Percentiles rank a stretch among this genome's conserved stretches.
Conservation (phyloP, 2,797 vertebrate species). For the Danio jaintianensis region DNA sequence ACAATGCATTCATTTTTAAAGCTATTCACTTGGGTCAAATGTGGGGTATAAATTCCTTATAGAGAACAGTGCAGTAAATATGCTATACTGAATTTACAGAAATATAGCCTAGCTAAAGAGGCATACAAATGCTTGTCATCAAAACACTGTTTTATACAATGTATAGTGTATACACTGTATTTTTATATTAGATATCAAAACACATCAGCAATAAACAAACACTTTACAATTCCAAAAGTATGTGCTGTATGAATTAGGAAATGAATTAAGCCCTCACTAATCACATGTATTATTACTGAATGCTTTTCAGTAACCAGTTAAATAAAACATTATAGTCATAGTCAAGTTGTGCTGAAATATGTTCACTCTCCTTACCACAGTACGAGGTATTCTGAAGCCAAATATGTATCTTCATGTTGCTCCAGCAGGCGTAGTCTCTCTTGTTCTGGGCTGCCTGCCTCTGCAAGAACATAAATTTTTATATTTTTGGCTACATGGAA, state of each 20-base stretch:
- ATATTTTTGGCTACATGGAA: constrained; percentile 62
- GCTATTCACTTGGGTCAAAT: no score
- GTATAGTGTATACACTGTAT: no score
- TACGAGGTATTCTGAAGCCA: constrained; percentile 75
- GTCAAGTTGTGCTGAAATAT: constrained; percentile 11
- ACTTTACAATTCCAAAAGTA: background rate
- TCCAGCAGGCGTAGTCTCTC: constrained; percentile 44
- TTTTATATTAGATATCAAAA: background rate
- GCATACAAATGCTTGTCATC: background rate
- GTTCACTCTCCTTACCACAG: constrained; percentile 63
- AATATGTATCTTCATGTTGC: constrained; percentile 75
- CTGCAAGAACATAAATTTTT: constrained; percentile 45
- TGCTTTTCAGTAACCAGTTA: background rate
- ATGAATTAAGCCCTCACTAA: background rate
- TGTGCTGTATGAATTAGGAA: background rate
- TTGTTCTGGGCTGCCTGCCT: constrained; percentile 53
- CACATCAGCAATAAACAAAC: background rate
- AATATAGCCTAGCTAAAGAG: no score
- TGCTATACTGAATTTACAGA: no score
- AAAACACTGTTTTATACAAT: no score
- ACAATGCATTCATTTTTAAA: no score
- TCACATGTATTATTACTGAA: background rate
- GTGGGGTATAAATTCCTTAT: no score
- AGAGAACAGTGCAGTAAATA: no score
- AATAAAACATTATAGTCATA: constrained; percentile 6